Percentiles rank a stretch among this genome's conserved stretches.
Evolutionary conservation across 2,888 invertebrate species (phyloP).

Genomic region (Alentia gelatinosa): DNA sequence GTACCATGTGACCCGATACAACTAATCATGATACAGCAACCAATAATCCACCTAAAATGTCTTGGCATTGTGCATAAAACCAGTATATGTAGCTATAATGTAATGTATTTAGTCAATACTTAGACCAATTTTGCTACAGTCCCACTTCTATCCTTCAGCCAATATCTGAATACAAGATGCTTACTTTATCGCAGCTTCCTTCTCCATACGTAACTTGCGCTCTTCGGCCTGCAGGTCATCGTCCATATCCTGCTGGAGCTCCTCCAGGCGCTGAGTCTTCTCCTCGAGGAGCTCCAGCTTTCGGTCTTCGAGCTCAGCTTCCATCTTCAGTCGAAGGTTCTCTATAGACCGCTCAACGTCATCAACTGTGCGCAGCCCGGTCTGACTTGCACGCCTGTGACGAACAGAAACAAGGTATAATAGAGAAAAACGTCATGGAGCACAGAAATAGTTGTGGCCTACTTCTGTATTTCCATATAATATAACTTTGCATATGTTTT

Average conservation of each 20-base stretch:
- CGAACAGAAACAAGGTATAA: neutral
- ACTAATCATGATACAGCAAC: too few species aligned
- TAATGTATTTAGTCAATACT: too few species aligned
- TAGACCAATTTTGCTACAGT: too few species aligned
- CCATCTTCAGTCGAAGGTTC: conserved; percentile 50
- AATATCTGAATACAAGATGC: too few species aligned
- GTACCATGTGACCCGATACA: too few species aligned
- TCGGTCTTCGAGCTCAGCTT: conserved; percentile 47
- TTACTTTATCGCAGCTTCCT: conserved; percentile 60
- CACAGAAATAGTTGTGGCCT: neutral
- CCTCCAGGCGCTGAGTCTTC: conserved; percentile 63
- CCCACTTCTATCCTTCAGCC: too few species aligned
- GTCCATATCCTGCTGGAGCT: conserved; percentile 72
- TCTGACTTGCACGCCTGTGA: neutral
- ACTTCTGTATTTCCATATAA: too few species aligned
- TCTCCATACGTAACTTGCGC: conserved; percentile 71
- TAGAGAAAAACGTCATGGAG: neutral
- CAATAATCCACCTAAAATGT: too few species aligned
- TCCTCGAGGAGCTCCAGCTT: conserved; percentile 58
- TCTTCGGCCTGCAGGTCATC: conserved; percentile 74
- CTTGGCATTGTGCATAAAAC: too few species aligned
- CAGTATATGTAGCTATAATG: too few species aligned
- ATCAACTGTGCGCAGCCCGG: neutral
- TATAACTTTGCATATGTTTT: too few species aligned
- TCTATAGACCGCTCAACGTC: conserved; percentile 54